phyloP scores from a whole-genome alignment of 37 sponge, comb jelly and placozoan genomes.

The Chondrilla cf. caribensis region DNA sequence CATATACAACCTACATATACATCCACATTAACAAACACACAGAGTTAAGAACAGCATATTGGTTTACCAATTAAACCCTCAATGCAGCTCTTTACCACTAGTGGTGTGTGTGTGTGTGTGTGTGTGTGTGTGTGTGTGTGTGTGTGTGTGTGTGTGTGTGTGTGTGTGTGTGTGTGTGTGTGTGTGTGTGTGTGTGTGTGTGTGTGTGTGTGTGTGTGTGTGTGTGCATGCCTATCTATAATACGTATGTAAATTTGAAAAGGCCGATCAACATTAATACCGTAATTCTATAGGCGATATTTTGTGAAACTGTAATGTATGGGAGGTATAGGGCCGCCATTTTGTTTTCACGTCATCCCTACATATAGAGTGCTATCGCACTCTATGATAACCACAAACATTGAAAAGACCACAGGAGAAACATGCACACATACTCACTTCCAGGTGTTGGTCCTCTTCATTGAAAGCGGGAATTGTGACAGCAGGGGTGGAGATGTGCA shows the following conservation, averaged over 20 bases:
- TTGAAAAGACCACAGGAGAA: too few species aligned
- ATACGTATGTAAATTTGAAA: neutral
- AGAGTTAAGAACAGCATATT: too few species aligned
- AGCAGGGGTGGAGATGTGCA: constrained; percentile 28
- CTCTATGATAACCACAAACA: too few species aligned
- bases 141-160: constrained; percentile 29
- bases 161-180: constrained; percentile 33
- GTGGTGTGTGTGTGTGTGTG: constrained; percentile 20
- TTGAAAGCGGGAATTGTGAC: too few species aligned
- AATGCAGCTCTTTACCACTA: neutral
- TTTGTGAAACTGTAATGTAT: too few species aligned
- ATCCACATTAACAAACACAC: too few species aligned
- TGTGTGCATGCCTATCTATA: neutral
- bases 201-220: constrained; percentile 36
- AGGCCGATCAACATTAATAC: neutral
- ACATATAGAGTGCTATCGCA: too few species aligned
- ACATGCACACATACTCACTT: neutral
- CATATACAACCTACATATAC: neutral
- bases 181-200: constrained; percentile 36
- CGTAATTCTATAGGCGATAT: too few species aligned
- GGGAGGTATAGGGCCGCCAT: too few species aligned
- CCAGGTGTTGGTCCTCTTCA: neutral
- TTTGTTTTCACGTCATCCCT: too few species aligned
- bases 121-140: constrained; percentile 25
- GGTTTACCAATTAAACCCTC: neutral